Evolutionary conservation across 2,888 invertebrate species (phyloP), one percentile per base, ranked within the genome.

Genomic region (Coleophora deauratella): DNA sequence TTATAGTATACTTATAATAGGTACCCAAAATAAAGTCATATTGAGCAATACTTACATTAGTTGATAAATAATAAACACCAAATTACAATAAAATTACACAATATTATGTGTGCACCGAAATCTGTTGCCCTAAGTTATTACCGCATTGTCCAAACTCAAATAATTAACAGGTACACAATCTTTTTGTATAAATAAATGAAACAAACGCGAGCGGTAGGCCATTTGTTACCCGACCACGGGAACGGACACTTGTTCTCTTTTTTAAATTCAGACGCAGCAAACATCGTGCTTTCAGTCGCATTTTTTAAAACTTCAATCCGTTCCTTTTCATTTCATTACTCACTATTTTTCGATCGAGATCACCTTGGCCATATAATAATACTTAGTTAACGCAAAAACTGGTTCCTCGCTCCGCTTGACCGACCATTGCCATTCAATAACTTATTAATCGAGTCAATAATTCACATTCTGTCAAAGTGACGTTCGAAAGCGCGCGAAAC

Each of bases 401-500:
- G 54, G 66, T 63, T 62, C 34, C 52, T 52, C 59, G 66, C 64
- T 67, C 65, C 55, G 71, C 51, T 69, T 64, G 59, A 53, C 52
- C 52, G 38, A 33, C 59, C 71, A 64, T 66, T 70, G 72, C 70
- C 69, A 67, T 59, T 59, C 44, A 49, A 49, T 50, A 54, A 60
- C 37, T 52, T 49, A 21, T 21, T 11, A 11, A n/a, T 28, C 31
- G 9, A 31, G 31, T 31, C 10, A 10, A n/a, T 42, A 50, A 49
- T 54, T 57, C 55, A 54, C 49, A 51, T 50, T 49, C 59, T 75
- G 75, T 76, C 76, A 77, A 73, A 78, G 77, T 81, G 80, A 81
- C 80, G 72, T 77, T 66, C 62, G 49, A 67, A 71, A 73, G 60
- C 68, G 75, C 80, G 81, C 72, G 69, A 74, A 77, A 52, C 47